Percentiles rank a stretch among this genome's conserved stretches.
Evolutionary conservation across 2,888 invertebrate species (phyloP).

Genomic region (Lucinisca nassula): DNA sequence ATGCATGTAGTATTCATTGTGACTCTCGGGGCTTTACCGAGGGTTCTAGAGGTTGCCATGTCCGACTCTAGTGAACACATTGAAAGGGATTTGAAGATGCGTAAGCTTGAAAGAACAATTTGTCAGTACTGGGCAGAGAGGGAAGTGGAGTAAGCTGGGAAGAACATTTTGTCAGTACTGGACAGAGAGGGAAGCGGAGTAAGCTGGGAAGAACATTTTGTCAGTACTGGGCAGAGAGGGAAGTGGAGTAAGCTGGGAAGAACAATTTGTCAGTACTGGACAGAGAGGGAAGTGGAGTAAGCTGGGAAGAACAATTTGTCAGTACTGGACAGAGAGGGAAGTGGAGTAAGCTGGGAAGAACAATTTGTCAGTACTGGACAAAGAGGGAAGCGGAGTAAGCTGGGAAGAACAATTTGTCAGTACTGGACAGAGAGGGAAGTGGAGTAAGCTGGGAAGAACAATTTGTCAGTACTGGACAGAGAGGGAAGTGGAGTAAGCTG

Average conservation of each 20-base stretch:
- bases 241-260: too few species aligned
- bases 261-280: too few species aligned
- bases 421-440: background rate
- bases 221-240: background rate
- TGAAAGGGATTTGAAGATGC: conserved; percentile 34
- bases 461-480: too few species aligned
- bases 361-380: too few species aligned
- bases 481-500: too few species aligned
- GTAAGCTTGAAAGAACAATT: background rate
- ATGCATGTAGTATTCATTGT: conserved; percentile 62
- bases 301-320: background rate
- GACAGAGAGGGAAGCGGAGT: too few species aligned
- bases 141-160: too few species aligned
- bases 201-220: background rate
- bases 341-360: too few species aligned
- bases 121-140: background rate
- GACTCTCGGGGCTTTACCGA: conserved; percentile 48
- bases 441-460: too few species aligned
- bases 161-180: too few species aligned
- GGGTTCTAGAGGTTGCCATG: conserved; percentile 42
- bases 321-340: background rate
- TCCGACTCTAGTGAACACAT: conserved; percentile 31
- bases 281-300: background rate
- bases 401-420: background rate
- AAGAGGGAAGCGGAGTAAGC: background rate